Evolutionary conservation across 2,113 vertebrate species (phyloP), one percentile per base, ranked within the genome.

Genomic region (Oplegnathus fasciatus): DNA sequence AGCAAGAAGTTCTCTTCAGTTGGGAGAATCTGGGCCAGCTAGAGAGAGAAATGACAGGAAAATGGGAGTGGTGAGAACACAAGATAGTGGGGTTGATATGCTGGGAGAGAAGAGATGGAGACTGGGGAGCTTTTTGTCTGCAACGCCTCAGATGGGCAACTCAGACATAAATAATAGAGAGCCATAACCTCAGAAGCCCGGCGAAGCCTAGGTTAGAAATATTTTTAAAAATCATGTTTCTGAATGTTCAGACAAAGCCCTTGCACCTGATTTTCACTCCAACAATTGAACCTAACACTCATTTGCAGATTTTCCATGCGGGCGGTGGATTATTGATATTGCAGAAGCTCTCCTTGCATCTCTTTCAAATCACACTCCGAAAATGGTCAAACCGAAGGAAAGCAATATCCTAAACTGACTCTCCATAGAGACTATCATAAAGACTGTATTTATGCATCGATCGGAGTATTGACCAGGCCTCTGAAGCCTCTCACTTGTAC

Each of bases 1-100:
- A 99, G 95, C 78, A 99, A 93, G 91, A 99, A 99, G 94, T 98
- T 99, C 95, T 99, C 98, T 89, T 99, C 98, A 0, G 98, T 99
- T 4, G 98, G 98, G 78, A 99, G 96, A 95, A 99, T 99, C 97
- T 99, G 98, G 64, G 98, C 98, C 95, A 99, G 95, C 98, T 99
- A 89, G 0, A 90, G 78, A 73, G 77, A 86, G 62, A 79, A 86
- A 64, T 48, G 76, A 89, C 82, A 92, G 67, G 52, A 42, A 91
- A 85, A 88, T 64, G 78, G 79, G 52, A 87, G 78, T 48, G 54
- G 87, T 82, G 85, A 92, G 82, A 75, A 84, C 70, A 79, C 24
- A 88, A 81, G 77, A 88, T 88, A 83, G 44, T 80, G 80, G 65
- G 60, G 24, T 37, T 78, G 66, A 73, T 60, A 60, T 40, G 62